Conservation (phyloP, 2,888 invertebrate genomes). For the Cabera pusaria region DNA sequence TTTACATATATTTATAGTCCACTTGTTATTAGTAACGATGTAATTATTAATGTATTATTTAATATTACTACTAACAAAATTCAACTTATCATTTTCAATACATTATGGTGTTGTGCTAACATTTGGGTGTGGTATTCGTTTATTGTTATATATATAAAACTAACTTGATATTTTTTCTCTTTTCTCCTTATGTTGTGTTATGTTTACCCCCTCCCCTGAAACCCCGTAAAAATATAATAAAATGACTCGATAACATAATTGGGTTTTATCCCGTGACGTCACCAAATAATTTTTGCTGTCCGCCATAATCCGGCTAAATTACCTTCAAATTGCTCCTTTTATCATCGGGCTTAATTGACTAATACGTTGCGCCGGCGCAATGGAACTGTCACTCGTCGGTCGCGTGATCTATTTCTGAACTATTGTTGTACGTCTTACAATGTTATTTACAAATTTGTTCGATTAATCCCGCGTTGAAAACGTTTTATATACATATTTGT, state of each 20-base stretch:
- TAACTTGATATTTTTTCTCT: slow-evolving; percentile 49
- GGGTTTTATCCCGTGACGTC: neutral
- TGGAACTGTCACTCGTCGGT: slow-evolving; percentile 44
- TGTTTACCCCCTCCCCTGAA: slow-evolving; percentile 35
- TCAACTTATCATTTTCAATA: too few relatives aligned
- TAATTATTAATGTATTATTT: too few relatives aligned
- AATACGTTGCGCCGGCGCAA: slow-evolving; percentile 51
- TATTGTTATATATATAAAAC: slow-evolving; percentile 39
- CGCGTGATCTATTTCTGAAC: slow-evolving; percentile 60
- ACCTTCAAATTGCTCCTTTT: slow-evolving; percentile 54
- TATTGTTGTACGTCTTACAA: slow-evolving; percentile 29
- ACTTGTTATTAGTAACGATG: too few relatives aligned
- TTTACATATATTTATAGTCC: too few relatives aligned
- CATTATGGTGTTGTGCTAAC: too few relatives aligned
- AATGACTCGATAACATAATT: neutral
- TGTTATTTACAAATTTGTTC: slow-evolving; percentile 19
- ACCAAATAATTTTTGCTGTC: slow-evolving; percentile 2
- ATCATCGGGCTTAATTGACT: slow-evolving; percentile 56
- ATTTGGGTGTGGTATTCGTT: slow-evolving; percentile 6
- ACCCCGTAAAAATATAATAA: slow-evolving; percentile 6
- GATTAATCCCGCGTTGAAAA: too few relatives aligned
- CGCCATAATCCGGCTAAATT: slow-evolving; percentile 39
- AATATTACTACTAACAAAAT: too few relatives aligned
- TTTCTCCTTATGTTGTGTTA: slow-evolving; percentile 54
- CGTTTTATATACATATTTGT: too few relatives aligned